phyloP scores from a whole-genome alignment of 1,140 invertebrate genomes.

The Hestina assimilis region DNA sequence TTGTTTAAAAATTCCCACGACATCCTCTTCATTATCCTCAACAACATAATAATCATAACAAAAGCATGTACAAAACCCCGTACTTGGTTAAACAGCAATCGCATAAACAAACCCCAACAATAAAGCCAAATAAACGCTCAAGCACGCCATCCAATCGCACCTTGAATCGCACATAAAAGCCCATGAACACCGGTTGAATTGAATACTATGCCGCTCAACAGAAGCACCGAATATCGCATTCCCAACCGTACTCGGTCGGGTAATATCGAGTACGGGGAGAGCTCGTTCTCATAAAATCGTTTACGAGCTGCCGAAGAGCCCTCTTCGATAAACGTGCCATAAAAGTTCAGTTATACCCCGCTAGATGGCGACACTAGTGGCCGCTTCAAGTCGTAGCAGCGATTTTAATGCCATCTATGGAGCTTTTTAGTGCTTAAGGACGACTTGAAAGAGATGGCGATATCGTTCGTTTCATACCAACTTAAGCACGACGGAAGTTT shows the following conservation, averaged over 20 bases:
- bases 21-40: conserved; percentile 60
- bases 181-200: conserved; percentile 73
- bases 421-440: conserved; percentile 71
- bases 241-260: conserved; percentile 67
- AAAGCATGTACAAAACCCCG: conserved; percentile 71
- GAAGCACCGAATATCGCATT: conserved; percentile 69
- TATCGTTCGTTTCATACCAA: conserved; percentile 27
- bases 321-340: conserved; percentile 75
- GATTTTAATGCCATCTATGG: conserved; percentile 77
- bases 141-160: conserved; percentile 78
- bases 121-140: conserved; percentile 77
- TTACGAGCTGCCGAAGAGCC: conserved; percentile 77
- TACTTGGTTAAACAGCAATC: conserved; percentile 77
- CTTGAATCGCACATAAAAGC: conserved; percentile 77
- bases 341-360: conserved; percentile 74
- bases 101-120: conserved; percentile 78
- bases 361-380: conserved; percentile 76
- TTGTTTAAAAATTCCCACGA: conserved; percentile 45
- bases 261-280: conserved; percentile 69
- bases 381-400: conserved; percentile 65
- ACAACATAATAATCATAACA: conserved; percentile 76
- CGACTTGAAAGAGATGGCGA: conserved; percentile 36
- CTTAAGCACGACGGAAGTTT: conserved; percentile 25
- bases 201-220: conserved; percentile 66
- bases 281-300: conserved; percentile 75